Conservation (phyloP, 2,888 invertebrate species). For the Sinodicranocentrus sp. region DNA sequence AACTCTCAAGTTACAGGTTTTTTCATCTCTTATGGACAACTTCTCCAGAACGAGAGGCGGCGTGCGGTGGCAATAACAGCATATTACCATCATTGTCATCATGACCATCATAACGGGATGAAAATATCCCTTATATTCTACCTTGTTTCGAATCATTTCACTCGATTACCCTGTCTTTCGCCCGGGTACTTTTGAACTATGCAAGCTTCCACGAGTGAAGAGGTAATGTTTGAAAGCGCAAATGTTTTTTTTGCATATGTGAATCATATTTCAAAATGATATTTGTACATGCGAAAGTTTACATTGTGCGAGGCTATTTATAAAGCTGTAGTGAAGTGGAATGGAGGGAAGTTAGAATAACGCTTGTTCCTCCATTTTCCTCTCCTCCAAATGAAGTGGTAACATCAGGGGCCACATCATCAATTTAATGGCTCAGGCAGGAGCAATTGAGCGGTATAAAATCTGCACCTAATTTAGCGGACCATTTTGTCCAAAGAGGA, state of each 20-base stretch:
- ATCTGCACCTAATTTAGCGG: constrained; percentile 64
- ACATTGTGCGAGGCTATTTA: too few species aligned
- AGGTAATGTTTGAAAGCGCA: too few species aligned
- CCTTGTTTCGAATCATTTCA: constrained; percentile 65
- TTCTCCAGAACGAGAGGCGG: too few species aligned
- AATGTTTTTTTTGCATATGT: too few species aligned
- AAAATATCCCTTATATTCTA: constrained; percentile 50
- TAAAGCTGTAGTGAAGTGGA: too few species aligned
- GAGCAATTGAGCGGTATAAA: constrained; percentile 54
- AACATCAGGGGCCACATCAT: constrained; percentile 62
- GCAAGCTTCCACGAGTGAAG: too few species aligned
- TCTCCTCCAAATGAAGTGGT: constrained; percentile 38
- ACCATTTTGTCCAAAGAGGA: constrained; percentile 47
- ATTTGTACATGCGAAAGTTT: too few species aligned
- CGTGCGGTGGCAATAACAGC: constrained; percentile 24
- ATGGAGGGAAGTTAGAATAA: not conserved
- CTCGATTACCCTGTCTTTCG: constrained; percentile 63
- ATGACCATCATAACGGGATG: constrained; percentile 47
- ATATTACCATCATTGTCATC: constrained; percentile 51
- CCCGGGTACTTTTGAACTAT: too few species aligned
- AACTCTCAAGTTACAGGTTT: too few species aligned
- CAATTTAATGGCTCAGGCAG: constrained; percentile 63
- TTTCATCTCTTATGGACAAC: too few species aligned
- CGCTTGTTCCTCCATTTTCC: not conserved
- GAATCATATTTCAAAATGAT: too few species aligned